These are phyloP conservation scores for Phalacrocorax pelagicus DNA, from an alignment of 2,113 vertebrate genomes.

Conservation along the genomic window DNA sequence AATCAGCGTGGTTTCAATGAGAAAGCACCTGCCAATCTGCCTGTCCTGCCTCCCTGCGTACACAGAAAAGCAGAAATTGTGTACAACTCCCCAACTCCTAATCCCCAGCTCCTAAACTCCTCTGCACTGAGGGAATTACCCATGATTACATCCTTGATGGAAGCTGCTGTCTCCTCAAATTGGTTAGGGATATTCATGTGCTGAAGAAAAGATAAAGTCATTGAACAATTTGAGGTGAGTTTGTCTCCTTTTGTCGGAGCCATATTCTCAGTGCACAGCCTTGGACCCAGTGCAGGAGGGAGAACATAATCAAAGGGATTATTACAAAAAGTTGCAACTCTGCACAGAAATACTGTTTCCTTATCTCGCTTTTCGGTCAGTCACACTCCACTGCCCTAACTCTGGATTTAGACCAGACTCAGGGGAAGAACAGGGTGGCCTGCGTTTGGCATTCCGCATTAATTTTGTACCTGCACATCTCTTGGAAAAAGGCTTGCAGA, in stretches of 20 bases:
- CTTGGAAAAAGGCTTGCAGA: not conserved
- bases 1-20: not conserved
- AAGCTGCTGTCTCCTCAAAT: not conserved
- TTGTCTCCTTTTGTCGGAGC: not conserved
- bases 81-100: not conserved
- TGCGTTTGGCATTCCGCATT: not conserved
- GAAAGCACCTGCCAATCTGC: not conserved
- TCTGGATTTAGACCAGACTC: not conserved
- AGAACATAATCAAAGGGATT: not conserved
- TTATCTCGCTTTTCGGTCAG: not conserved
- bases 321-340: not conserved
- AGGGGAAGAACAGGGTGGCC: not conserved
- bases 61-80: not conserved
- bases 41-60: fast-evolving
- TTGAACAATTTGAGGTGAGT: not conserved
- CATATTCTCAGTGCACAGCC: not conserved
- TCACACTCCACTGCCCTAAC: not conserved
- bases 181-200: not conserved
- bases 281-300: not conserved
- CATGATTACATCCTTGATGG: not conserved
- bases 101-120: not conserved
- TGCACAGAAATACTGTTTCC: not conserved
- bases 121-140: not conserved
- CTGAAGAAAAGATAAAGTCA: not conserved
- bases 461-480: not conserved